A percentile compares a stretch with the other conserved stretches of the same genome.
These are phyloP conservation scores for Xiphophorus hellerii DNA, from an alignment of 2,113 vertebrate genomes.

Conservation along the genomic window DNA sequence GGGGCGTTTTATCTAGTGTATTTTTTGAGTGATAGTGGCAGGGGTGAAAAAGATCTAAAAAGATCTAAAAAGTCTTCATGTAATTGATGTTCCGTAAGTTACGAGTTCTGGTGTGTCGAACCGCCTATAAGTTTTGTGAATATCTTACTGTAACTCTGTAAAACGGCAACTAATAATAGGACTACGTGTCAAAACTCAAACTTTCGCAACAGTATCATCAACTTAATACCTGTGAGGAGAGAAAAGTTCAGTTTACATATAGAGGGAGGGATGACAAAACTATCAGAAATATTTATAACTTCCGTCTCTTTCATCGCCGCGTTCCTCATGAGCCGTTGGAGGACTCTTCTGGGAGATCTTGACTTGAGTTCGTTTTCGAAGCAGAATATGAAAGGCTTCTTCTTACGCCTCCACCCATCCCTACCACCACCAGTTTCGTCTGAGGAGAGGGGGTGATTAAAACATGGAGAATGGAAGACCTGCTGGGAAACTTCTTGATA, in stretches of 20 bases:
- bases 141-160: neutral
- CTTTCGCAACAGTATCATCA: conserved; percentile 31
- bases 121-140: neutral
- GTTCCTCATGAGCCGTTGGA: conserved; percentile 75
- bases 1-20: neutral
- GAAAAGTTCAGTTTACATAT: conserved; percentile 60
- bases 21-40: neutral
- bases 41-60: neutral
- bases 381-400: conserved; percentile 75
- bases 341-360: conserved; percentile 70
- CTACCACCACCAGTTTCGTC: conserved; percentile 56
- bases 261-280: conserved; percentile 73
- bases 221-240: conserved; percentile 59
- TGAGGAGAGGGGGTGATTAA: conserved; percentile 73
- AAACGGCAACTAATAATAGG: neutral
- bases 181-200: conserved; percentile 10
- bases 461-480: conserved; percentile 59
- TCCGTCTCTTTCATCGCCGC: conserved; percentile 74
- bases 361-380: conserved; percentile 80
- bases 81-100: neutral
- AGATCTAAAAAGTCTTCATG: neutral
- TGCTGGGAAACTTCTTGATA: conserved; percentile 56
- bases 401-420: conserved; percentile 36
- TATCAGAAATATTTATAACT: conserved; percentile 83
- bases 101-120: neutral